Conservation (phyloP, 2,113 vertebrate genomes). For the Pelecanoides urinatrix region DNA sequence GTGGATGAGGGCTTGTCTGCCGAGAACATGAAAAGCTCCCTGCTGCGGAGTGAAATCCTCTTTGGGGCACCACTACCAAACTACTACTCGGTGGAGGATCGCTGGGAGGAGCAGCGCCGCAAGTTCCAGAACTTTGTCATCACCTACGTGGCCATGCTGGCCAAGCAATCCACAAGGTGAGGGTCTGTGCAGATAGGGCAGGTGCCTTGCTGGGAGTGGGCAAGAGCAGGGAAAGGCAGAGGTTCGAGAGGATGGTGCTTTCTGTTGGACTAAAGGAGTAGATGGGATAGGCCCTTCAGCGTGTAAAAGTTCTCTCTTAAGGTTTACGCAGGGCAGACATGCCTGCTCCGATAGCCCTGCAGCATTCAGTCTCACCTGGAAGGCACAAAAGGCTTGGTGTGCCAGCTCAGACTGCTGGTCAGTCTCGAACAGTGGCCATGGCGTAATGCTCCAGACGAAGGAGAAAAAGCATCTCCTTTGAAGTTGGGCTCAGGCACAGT, state of each 20-base stretch:
- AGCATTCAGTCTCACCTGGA: not conserved
- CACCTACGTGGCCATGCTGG: conserved; percentile 88
- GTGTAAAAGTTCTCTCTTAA: not conserved
- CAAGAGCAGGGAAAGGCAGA: not conserved
- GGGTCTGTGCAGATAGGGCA: not conserved
- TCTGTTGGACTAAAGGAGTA: not conserved
- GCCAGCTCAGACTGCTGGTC: not conserved
- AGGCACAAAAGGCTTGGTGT: not conserved
- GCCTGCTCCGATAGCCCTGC: rapidly evolving
- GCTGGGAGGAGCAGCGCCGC: conserved; percentile 87
- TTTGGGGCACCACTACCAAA: conserved; percentile 92
- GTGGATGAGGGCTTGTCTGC: conserved; percentile 92
- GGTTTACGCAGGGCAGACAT: not conserved
- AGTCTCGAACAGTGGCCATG: not conserved
- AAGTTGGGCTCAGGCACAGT: not conserved
- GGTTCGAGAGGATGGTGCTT: not conserved
- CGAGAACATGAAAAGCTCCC: conserved; percentile 87
- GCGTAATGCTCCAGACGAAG: not conserved
- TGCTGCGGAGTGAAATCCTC: conserved; percentile 92
- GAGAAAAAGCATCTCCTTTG: not conserved
- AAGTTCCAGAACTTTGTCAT: conserved; percentile 94
- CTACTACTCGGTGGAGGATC: conserved; percentile 91
- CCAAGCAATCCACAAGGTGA: conserved; percentile 93
- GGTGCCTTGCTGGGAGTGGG: not conserved
- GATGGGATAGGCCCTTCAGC: not conserved